Percentiles rank a stretch among this genome's conserved stretches.
These are phyloP conservation scores for Myzus persicae DNA, from an alignment of 1,140 invertebrate genomes.

Conservation along the genomic window DNA sequence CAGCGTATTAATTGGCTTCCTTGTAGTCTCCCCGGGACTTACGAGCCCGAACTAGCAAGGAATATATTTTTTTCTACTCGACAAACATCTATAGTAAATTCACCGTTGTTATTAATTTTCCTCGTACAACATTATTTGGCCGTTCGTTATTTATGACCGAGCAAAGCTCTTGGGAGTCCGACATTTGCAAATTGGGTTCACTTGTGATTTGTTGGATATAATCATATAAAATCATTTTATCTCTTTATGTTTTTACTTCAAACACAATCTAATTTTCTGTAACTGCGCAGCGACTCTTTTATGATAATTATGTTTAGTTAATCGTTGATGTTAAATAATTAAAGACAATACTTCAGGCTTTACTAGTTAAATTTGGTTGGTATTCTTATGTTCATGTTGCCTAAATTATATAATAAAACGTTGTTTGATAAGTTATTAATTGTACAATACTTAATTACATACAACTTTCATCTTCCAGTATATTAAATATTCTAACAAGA, in stretches of 20 bases:
- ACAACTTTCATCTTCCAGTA: neutral
- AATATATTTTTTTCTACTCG: neutral
- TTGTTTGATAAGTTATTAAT: neutral
- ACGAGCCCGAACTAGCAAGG: neutral
- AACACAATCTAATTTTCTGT: neutral
- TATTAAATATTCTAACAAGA: neutral
- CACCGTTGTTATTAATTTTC: neutral
- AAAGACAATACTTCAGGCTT: neutral
- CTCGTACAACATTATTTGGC: neutral
- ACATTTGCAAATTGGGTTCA: neutral
- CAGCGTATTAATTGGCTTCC: neutral
- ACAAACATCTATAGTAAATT: neutral
- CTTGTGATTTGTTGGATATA: constrained; percentile 4
- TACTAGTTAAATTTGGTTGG: neutral
- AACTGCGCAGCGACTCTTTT: neutral
- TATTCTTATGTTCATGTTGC: neutral
- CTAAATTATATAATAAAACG: neutral
- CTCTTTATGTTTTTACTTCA: neutral
- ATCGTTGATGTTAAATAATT: neutral
- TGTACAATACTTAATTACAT: neutral
- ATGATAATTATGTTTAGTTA: neutral
- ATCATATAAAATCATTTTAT: neutral
- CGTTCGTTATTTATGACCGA: neutral
- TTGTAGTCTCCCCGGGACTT: neutral
- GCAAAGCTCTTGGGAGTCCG: neutral